A percentile compares a stretch with the other conserved stretches of the same genome.
phyloP scores from a whole-genome alignment of 1,140 invertebrate genomes.

The Uloborus diversus region DNA sequence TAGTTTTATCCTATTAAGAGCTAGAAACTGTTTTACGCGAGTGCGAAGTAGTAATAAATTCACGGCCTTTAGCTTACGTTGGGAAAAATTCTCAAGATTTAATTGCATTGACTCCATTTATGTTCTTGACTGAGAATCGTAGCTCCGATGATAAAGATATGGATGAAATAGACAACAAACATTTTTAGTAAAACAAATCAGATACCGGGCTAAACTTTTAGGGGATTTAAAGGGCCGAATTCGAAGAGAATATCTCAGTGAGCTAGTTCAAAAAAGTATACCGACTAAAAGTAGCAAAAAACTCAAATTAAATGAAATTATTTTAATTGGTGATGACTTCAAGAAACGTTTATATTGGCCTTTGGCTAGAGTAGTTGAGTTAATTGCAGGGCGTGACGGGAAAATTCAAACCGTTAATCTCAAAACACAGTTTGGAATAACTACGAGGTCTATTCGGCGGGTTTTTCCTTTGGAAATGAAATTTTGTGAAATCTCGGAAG shows the following conservation, averaged over 20 bases:
- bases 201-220: not conserved
- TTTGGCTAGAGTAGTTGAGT: not conserved
- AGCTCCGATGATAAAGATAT: not conserved
- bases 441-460: too few relatives aligned
- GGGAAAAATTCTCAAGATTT: not conserved
- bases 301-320: not conserved
- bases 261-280: too few relatives aligned
- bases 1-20: slow-evolving; percentile 4
- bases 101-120: not conserved
- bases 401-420: too few relatives aligned
- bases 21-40: not conserved
- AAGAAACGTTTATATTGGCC: not conserved
- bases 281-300: not conserved
- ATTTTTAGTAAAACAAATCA: not conserved
- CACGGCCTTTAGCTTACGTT: not conserved
- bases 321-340: not conserved
- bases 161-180: not conserved
- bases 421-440: too few relatives aligned
- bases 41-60: not conserved
- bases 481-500: too few relatives aligned
- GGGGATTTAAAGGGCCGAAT: not conserved
- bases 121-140: slow-evolving; percentile 19
- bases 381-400: not conserved
- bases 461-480: too few relatives aligned
- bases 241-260: too few relatives aligned